Evolutionary conservation across 1,140 invertebrate species (phyloP), one percentile per base, ranked within the genome.

Genomic region (Brachionus koreanus): DNA sequence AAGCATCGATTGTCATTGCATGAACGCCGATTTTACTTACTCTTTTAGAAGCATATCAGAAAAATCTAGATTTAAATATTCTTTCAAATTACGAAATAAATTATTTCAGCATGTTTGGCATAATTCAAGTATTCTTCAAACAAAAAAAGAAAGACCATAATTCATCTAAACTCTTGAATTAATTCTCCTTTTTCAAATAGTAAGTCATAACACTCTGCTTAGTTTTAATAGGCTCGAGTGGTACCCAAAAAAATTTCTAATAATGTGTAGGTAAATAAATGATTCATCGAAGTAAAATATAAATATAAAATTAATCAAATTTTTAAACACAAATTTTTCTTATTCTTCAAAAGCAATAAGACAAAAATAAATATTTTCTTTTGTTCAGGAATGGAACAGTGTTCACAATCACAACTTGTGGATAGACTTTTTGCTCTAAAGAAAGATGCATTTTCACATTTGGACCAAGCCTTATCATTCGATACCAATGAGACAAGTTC

Each of bases 371-470:
- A 13, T 63, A 0, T 12, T 25, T 25, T 25, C 7, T 29, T 23
- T 23, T 63, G 6, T 63, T 63, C 25, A 65, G 25, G 29, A 29
- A 65, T 65, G 25, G 33, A 65, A 65, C 33, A n/a, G 33, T 35
- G 33, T 65, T 37, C 25, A 5, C 42, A 74, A 13, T 35, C 33
- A 69, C 29, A 29, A 29, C 23, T 74, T 35, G 69, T 74, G 9
- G 69, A 74, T 74, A 74, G 46, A 46, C 25, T 74, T 4, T 43
- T 12, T 6, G 19, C 19, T 46, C 33, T 74, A 46, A 74, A 74
- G 6, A 23, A 29, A n/a, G 69, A 74, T 33, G 69, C 69, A 46
- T 74, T 74, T 46, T 74, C 69, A 43, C 5, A 74, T 46, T 49
- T 74, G 4, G 69, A 74, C 25, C 69, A 74, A 42, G 65, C 65